Evolutionary conservation across 2,113 vertebrate species (phyloP).

Genomic region (Gobiocypris rarus): DNA sequence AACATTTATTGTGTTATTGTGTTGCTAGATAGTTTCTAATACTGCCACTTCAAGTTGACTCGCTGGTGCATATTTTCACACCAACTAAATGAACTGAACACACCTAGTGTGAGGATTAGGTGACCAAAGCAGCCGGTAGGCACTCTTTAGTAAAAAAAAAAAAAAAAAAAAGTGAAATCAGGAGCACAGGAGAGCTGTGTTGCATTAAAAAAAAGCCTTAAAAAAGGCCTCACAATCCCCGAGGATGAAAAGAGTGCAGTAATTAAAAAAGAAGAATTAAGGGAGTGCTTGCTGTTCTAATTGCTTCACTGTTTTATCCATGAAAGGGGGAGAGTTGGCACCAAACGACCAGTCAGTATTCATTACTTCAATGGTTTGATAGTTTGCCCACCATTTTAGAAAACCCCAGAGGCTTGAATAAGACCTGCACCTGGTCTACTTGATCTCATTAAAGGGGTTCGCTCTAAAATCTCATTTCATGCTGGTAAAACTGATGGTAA

Average conservation of each 20-base stretch:
- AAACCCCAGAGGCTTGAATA: slow-evolving; percentile 23
- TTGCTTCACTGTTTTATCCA: slow-evolving; percentile 45
- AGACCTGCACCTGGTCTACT: slow-evolving; percentile 39
- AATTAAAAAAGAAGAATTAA: slow-evolving; percentile 56
- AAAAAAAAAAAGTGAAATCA: slow-evolving; percentile 28
- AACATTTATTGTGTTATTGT: not conserved
- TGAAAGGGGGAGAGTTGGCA: slow-evolving; percentile 32
- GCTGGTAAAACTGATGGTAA: slow-evolving; percentile 3
- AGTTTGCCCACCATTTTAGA: slow-evolving; percentile 40
- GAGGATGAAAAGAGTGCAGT: slow-evolving; percentile 35
- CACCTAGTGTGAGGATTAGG: not conserved
- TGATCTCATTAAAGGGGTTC: slow-evolving; percentile 32
- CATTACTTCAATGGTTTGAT: slow-evolving; percentile 30
- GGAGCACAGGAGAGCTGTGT: slow-evolving; percentile 31
- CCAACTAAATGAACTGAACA: not conserved
- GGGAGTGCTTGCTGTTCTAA: slow-evolving; percentile 50
- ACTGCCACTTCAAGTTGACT: not conserved
- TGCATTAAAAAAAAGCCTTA: slow-evolving; percentile 21
- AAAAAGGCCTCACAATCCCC: slow-evolving; percentile 14
- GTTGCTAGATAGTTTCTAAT: not conserved
- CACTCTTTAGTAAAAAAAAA: slow-evolving; percentile 16
- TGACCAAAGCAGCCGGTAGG: not conserved
- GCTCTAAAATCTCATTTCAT: slow-evolving; percentile 9
- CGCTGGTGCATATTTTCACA: not conserved
- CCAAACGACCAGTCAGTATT: slow-evolving; percentile 19